A percentile compares a stretch with the other conserved stretches of the same genome.
phyloP scores from a whole-genome alignment of 1,140 invertebrate species.

The Drosophila kepulauana region DNA sequence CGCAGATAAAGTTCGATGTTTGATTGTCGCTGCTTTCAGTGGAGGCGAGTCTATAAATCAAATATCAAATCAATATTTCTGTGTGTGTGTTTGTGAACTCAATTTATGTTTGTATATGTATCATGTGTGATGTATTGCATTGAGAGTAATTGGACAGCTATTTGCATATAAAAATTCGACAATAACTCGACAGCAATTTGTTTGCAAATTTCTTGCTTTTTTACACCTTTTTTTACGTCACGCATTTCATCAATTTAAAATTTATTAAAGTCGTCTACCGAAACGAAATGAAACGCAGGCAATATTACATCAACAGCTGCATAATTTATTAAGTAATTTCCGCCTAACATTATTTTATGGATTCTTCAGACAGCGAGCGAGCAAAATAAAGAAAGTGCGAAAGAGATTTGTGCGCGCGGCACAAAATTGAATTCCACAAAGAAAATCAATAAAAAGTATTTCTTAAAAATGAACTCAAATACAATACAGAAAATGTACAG shows the following conservation, averaged over 20 bases:
- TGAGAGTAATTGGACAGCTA: background rate
- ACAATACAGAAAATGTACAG: background rate
- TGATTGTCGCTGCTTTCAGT: constrained; percentile 28
- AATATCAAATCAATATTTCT: constrained; percentile 34
- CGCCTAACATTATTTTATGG: constrained; percentile 1
- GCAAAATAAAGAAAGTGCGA: constrained; percentile 1
- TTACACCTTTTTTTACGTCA: background rate
- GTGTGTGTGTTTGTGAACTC: constrained; percentile 36
- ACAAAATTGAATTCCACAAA: constrained; percentile 12
- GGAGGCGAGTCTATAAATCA: constrained; percentile 64
- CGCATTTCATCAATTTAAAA: constrained; percentile 11
- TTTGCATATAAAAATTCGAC: background rate
- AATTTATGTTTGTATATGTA: constrained; percentile 18
- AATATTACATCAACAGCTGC: constrained; percentile 16
- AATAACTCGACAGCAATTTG: background rate
- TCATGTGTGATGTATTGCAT: constrained; percentile 31
- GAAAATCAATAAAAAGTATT: constrained; percentile 16
- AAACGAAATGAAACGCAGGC: background rate
- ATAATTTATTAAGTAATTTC: constrained; percentile 31
- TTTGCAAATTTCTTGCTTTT: background rate
- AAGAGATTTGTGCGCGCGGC: too few relatives aligned
- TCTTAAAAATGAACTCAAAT: background rate
- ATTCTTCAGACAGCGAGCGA: background rate
- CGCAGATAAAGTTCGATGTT: constrained; percentile 63
- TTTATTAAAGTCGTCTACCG: constrained; percentile 19